Base-by-base conservation (phyloP, 2,113 vertebrate genomes). In the Salvelinus alpinus region DNA sequence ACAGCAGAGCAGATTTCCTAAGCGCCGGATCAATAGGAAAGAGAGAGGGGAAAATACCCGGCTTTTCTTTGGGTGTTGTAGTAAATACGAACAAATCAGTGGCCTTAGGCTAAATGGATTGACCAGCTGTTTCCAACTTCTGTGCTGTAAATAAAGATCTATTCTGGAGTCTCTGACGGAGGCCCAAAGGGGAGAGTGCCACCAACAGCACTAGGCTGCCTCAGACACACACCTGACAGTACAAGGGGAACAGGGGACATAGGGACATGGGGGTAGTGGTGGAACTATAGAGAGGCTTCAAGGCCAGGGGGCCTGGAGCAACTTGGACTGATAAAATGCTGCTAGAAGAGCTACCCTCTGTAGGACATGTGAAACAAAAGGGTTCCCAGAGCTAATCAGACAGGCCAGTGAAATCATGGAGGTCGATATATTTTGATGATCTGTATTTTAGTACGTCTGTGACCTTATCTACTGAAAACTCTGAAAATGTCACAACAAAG, bases 1-100 rank as follows among this genome's bases (percentile, higher is more conserved):
- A 96, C 93, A 95, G 94, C 94, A 88, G 91, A 94, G 94, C 92
- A 95, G 94, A 93, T 92, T 94, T 95, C 95, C 95, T 95, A 95
- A 95, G 95, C 93, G 93, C 88, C 82, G 92, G 93, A 96, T 96
- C 95, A 95, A 96, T 95, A 96, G 93, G 79, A 77, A 90, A 87
- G 91, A 92, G 92, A 94, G 92, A 90, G 91, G 89, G 90, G 95
- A 89, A 92, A 91, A 91, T 88, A 92, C 93, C 93, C 65, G 88
- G 87, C 90, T 92, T 94, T 95, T 94, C 91, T 91, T 93, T 89
- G 91, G 90, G 91, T 91, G 90, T 92, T 95, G 91, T 87, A 93
- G 94, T 92, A 94, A 95, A 94, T 92, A 93, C 85, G 93, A 94
- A 94, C 91, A 94, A 94, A 94, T 90, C 94, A 93, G 94, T 95